These are phyloP conservation scores for Tanypteryx hageni DNA, from an alignment of 2,888 invertebrate genomes.

Conservation along the genomic window DNA sequence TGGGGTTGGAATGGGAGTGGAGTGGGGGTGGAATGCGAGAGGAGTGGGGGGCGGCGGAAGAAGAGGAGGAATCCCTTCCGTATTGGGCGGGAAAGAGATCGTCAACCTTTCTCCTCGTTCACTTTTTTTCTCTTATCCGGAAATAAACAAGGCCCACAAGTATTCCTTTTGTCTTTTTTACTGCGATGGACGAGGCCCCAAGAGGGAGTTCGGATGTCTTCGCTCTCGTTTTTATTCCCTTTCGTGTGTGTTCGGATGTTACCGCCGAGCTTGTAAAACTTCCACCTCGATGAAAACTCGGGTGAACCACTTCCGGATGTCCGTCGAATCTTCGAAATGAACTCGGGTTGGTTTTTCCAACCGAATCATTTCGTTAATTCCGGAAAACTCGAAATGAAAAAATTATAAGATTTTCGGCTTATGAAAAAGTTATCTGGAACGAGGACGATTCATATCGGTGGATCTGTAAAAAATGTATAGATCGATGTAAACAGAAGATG, in stretches of 20 bases:
- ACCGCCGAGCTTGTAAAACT: too few species aligned
- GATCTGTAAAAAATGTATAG: too few species aligned
- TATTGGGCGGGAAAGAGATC: not conserved
- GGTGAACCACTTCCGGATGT: too few species aligned
- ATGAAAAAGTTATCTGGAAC: too few species aligned
- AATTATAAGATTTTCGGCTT: too few species aligned
- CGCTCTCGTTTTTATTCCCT: not conserved
- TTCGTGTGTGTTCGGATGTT: not conserved
- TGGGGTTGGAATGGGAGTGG: not conserved
- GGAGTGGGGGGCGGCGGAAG: not conserved
- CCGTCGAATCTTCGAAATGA: too few species aligned
- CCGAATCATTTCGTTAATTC: too few species aligned
- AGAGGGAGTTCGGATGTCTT: not conserved
- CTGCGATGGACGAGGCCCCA: not conserved
- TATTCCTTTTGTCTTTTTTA: not conserved
- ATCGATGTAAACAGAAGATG: too few species aligned
- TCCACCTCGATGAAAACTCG: too few species aligned
- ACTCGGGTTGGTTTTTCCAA: too few species aligned
- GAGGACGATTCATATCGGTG: too few species aligned
- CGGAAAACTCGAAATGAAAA: too few species aligned
- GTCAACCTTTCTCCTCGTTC: not conserved
- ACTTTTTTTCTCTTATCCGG: conserved; percentile 18
- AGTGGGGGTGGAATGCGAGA: not conserved
- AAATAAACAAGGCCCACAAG: not conserved
- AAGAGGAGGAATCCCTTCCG: not conserved